These are phyloP conservation scores for Fulmarus glacialis DNA, from an alignment of 2,113 vertebrate species.

Conservation along the genomic window DNA sequence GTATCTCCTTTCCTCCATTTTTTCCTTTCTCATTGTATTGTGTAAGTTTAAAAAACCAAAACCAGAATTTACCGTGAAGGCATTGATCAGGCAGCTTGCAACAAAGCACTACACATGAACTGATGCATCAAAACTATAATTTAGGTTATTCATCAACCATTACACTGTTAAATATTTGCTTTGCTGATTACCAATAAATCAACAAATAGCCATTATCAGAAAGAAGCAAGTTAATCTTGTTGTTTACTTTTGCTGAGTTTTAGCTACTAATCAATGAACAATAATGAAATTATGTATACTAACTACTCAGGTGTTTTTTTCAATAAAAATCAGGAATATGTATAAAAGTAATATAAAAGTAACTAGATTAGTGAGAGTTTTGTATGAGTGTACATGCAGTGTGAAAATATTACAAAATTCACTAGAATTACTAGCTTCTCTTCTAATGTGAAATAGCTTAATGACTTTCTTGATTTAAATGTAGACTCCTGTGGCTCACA, in stretches of 20 bases:
- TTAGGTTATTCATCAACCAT: neutral
- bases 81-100: conserved; percentile 27
- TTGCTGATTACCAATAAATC: neutral
- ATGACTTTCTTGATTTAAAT: neutral
- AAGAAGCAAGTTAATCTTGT: neutral
- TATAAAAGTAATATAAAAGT: neutral
- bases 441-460: neutral
- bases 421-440: neutral
- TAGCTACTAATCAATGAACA: neutral
- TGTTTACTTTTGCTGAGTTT: neutral
- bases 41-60: neutral
- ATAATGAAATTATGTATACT: neutral
- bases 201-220: neutral
- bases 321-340: neutral
- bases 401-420: neutral
- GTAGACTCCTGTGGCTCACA: neutral
- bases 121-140: conserved; percentile 14
- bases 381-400: neutral
- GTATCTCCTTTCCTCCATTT: neutral
- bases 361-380: neutral
- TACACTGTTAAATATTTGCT: conserved; percentile 19
- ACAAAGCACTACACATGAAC: neutral
- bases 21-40: neutral
- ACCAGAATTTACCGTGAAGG: neutral
- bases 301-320: neutral